Conservation (phyloP, 2,888 invertebrate genomes). For the Acanthosepion pharaonis region DNA sequence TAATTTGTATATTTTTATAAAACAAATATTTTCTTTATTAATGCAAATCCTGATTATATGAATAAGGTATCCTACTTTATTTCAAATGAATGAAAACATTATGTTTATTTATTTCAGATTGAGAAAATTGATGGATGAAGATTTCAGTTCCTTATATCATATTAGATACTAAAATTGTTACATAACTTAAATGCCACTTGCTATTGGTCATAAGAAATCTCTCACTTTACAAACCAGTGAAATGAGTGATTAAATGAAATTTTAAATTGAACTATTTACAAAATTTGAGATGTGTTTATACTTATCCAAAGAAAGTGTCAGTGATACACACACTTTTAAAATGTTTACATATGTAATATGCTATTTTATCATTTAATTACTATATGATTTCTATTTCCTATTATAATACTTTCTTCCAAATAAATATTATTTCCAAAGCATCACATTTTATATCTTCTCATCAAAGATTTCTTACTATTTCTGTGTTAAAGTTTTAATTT, state of each 20-base stretch:
- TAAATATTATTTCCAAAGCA: neutral
- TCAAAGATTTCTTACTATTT: neutral
- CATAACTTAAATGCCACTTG: too few species aligned
- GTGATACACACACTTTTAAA: neutral
- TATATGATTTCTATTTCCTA: neutral
- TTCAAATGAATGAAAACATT: too few species aligned
- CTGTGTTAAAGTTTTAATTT: neutral
- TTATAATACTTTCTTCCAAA: neutral
- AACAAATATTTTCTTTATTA: too few species aligned
- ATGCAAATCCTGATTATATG: too few species aligned
- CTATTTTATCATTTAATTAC: neutral
- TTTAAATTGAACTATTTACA: neutral
- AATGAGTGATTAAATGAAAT: neutral
- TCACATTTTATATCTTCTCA: neutral
- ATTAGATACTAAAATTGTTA: too few species aligned
- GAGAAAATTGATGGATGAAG: too few species aligned
- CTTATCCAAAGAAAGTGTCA: neutral
- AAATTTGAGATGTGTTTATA: neutral
- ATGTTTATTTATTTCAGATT: too few species aligned
- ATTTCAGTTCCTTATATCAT: too few species aligned
- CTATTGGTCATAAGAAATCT: neutral
- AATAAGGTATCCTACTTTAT: too few species aligned
- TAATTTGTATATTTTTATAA: neutral
- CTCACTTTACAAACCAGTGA: neutral
- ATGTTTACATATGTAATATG: neutral